Conservation (phyloP, 2,888 invertebrate species). For the Drosophila borealis region DNA sequence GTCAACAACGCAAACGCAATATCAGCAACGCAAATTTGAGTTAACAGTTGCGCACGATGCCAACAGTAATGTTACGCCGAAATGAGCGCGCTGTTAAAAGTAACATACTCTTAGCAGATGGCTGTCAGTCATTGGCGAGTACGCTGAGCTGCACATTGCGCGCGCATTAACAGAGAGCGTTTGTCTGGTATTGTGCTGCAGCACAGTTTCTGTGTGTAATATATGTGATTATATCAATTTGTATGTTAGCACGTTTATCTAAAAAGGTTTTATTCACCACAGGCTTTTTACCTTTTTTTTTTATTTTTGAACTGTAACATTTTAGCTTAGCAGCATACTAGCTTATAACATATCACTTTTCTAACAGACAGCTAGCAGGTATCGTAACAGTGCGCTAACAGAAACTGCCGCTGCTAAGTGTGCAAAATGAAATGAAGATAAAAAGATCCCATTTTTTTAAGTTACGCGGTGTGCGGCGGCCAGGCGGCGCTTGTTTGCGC, state of each 20-base stretch:
- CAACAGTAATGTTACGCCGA: slow-evolving; percentile 12
- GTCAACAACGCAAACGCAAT: slow-evolving; percentile 24
- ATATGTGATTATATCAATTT: not conserved
- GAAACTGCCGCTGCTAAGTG: slow-evolving; percentile 16
- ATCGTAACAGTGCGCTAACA: slow-evolving; percentile 33
- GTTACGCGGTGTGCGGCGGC: slow-evolving; percentile 60
- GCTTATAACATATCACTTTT: slow-evolving; percentile 5
- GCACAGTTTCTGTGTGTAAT: too few relatives aligned
- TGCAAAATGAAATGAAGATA: slow-evolving; percentile 45
- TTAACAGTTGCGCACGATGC: not conserved
- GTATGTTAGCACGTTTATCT: not conserved
- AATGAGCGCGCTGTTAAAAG: not conserved
- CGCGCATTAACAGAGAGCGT: too few relatives aligned
- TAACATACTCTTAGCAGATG: slow-evolving; percentile 3
- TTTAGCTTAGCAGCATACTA: slow-evolving; percentile 24
- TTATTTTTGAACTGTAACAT: not conserved
- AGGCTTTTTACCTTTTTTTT: too few relatives aligned
- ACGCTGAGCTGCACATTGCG: not conserved
- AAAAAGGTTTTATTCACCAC: not conserved
- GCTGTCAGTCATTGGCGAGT: not conserved
- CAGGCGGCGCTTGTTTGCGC: slow-evolving; percentile 58
- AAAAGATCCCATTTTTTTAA: slow-evolving; percentile 47
- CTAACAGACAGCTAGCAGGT: slow-evolving; percentile 29
- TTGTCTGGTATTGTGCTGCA: not conserved
- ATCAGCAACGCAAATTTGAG: not conserved